Percentiles rank a stretch among this genome's conserved stretches.
phyloP scores from a whole-genome alignment of 1,140 invertebrate genomes.

The Papilio machaon region DNA sequence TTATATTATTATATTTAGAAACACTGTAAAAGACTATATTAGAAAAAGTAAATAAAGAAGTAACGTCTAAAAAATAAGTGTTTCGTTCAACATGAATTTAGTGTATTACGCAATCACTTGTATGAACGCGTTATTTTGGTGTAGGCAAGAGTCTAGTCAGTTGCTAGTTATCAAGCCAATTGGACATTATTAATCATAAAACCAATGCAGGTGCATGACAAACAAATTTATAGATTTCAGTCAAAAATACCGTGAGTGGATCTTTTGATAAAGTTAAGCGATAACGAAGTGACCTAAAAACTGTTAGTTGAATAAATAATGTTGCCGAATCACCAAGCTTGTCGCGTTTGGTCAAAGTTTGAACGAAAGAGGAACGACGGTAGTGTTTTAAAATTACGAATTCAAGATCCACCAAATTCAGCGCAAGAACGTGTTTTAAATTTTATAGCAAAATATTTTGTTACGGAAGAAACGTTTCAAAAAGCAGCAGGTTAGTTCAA shows the following conservation, averaged over 20 bases:
- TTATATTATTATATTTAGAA: too few relatives aligned
- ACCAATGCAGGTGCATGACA: neutral
- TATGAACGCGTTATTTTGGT: neutral
- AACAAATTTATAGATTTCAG: neutral
- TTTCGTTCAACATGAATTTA: neutral
- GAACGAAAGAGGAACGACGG: constrained; percentile 42
- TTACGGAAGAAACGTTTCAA: constrained; percentile 34
- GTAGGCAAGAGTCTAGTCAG: neutral
- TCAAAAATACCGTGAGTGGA: neutral
- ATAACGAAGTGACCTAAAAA: neutral
- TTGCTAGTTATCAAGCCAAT: neutral
- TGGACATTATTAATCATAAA: neutral
- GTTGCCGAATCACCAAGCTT: constrained; percentile 10
- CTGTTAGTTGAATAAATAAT: constrained; percentile 5
- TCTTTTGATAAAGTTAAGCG: too few relatives aligned
- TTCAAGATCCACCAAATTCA: constrained; percentile 38
- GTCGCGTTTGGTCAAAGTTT: constrained; percentile 36
- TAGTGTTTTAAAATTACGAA: constrained; percentile 37
- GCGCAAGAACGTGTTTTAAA: constrained; percentile 28
- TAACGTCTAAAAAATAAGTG: neutral
- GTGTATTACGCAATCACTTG: neutral
- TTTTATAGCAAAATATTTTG: constrained; percentile 32
- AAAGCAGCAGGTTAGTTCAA: constrained; percentile 39
- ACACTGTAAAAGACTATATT: too few relatives aligned
- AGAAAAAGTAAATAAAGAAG: neutral